Conservation (phyloP, 2,113 vertebrate genomes). For the Macaca nemestrina region DNA sequence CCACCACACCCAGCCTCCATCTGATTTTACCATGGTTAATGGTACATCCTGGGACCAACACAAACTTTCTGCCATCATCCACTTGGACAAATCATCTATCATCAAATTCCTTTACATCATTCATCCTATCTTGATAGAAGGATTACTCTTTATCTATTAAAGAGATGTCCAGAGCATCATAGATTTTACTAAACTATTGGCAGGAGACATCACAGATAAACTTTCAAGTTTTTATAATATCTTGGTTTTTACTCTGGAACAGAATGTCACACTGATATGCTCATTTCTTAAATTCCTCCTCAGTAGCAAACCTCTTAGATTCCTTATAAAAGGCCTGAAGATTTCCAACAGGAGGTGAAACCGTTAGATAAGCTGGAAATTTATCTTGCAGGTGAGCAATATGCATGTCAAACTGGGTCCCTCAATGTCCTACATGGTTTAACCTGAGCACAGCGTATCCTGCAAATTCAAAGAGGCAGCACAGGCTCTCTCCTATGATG, state of each 20-base stretch:
- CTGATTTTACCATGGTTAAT: slow-evolving; percentile 94
- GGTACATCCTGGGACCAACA: slow-evolving; percentile 94
- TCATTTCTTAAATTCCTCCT: slow-evolving; percentile 96
- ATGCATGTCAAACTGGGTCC: slow-evolving; percentile 99
- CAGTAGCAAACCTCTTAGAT: slow-evolving; percentile 97
- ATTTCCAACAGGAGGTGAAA: slow-evolving; percentile 94
- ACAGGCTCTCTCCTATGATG: slow-evolving; percentile 96
- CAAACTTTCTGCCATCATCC: slow-evolving; percentile 94
- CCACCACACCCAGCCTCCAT: slow-evolving; percentile 73
- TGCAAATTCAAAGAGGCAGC: slow-evolving; percentile 95
- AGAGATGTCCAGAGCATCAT: slow-evolving; percentile 90
- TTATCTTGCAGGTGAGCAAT: slow-evolving; percentile 97
- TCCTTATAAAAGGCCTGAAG: slow-evolving; percentile 99
- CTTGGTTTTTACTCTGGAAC: slow-evolving; percentile 95
- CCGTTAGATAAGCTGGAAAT: slow-evolving; percentile 92
- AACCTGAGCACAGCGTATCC: slow-evolving; percentile 94
- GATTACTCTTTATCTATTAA: slow-evolving; percentile 95
- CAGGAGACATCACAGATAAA: slow-evolving; percentile 97
- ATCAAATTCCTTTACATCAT: slow-evolving; percentile 91
- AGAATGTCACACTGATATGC: slow-evolving; percentile 96
- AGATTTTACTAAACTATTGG: slow-evolving; percentile 95
- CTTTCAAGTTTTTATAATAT: slow-evolving; percentile 95
- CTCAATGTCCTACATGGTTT: slow-evolving; percentile 98
- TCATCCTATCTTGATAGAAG: slow-evolving; percentile 94
- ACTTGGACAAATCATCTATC: slow-evolving; percentile 88